These are phyloP conservation scores for Lagorchestes hirsutus DNA, from an alignment of 2,797 vertebrate genomes.

Conservation along the genomic window DNA sequence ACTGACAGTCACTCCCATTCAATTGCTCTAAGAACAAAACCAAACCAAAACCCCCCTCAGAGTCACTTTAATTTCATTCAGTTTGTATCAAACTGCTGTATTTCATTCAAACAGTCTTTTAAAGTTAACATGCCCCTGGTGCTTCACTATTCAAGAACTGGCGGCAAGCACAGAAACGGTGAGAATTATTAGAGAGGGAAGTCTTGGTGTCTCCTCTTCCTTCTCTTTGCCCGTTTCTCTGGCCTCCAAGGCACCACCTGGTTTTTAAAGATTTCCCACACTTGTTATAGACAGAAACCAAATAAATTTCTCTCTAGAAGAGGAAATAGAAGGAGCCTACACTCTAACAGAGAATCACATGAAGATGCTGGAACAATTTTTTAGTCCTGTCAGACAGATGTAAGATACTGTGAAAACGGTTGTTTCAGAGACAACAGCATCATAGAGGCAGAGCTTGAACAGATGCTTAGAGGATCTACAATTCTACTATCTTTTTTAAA, in stretches of 20 bases:
- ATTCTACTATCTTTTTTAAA: not conserved
- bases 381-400: not conserved
- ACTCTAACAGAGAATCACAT: conserved; percentile 25
- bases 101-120: conserved; percentile 61
- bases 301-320: conserved; percentile 24
- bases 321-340: not conserved
- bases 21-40: conserved; percentile 50
- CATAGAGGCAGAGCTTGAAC: not conserved
- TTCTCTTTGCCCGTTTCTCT: not conserved
- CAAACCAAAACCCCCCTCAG: conserved; percentile 20
- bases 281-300: conserved; percentile 22
- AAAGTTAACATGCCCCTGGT: conserved; percentile 30
- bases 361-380: not conserved
- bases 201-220: not conserved
- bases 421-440: not conserved
- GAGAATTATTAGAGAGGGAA: conserved; percentile 41
- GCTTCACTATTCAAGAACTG: not conserved
- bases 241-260: not conserved
- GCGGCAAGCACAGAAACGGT: conserved; percentile 34
- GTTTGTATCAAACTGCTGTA: conserved; percentile 41
- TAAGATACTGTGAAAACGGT: not conserved
- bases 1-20: conserved; percentile 28
- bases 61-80: conserved; percentile 58
- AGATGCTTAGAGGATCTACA: not conserved
- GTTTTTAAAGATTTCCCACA: conserved; percentile 11